Conservation (phyloP, 64 coral and sea anemone genomes). For the Astreopora myriophthalma region DNA sequence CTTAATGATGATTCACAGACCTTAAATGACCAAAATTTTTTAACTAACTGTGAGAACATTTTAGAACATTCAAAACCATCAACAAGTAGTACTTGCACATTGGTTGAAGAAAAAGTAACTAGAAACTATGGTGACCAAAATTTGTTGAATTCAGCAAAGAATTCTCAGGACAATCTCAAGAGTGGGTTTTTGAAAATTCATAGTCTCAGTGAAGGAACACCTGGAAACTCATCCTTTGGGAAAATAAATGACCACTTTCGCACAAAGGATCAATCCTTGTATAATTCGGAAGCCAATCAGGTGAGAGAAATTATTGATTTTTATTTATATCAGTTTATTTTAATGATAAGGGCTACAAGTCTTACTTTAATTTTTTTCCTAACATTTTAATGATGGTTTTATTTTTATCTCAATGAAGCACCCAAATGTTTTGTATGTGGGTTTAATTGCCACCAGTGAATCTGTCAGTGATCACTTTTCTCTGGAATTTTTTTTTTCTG, state of each 20-base stretch:
- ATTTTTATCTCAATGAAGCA: too few relatives aligned
- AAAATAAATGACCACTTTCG: background rate
- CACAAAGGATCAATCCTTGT: background rate
- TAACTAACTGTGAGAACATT: background rate
- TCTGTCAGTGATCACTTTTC: too few relatives aligned
- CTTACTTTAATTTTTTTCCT: too few relatives aligned
- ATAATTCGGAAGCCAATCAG: background rate
- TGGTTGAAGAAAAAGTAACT: background rate
- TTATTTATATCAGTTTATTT: too few relatives aligned
- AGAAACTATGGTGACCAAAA: background rate
- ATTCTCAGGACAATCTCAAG: background rate
- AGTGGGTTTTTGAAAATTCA: background rate
- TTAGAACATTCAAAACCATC: conserved; percentile 24
- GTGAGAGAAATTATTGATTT: too few relatives aligned
- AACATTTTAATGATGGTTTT: too few relatives aligned
- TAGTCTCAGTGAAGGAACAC: background rate
- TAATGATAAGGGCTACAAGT: too few relatives aligned
- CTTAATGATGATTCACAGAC: background rate
- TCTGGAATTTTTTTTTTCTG: too few relatives aligned
- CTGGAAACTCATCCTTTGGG: background rate
- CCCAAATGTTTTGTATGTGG: too few relatives aligned
- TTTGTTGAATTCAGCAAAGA: background rate
- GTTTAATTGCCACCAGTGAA: too few relatives aligned
- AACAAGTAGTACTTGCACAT: conserved; percentile 17
- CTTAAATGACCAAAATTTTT: background rate